Conservation (phyloP, 2,797 vertebrate species). For the Melanotaenia maccullochi region DNA sequence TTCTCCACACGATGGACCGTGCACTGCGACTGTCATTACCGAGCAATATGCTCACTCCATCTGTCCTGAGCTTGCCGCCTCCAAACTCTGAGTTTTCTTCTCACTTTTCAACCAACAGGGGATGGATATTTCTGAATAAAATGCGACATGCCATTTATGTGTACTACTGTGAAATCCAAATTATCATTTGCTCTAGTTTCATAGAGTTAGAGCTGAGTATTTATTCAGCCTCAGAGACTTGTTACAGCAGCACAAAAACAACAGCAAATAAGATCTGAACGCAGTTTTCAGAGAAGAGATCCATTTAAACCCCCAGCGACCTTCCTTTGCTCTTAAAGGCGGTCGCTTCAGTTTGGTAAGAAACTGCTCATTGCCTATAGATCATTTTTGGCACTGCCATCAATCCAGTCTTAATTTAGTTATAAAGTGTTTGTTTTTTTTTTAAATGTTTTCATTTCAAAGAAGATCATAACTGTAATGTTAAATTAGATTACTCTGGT, state of each 20-base stretch:
- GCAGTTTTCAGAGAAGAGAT: slow-evolving; percentile 26
- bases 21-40: slow-evolving; percentile 70
- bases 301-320: slow-evolving; percentile 25
- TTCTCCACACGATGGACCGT: slow-evolving; percentile 58
- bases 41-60: slow-evolving; percentile 78
- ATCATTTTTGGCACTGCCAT: slow-evolving; percentile 9
- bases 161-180: slow-evolving; percentile 31
- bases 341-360: not conserved
- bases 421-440: not conserved
- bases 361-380: not conserved
- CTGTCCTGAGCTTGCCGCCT: slow-evolving; percentile 66
- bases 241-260: slow-evolving; percentile 5
- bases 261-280: slow-evolving; percentile 18
- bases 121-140: slow-evolving; percentile 39
- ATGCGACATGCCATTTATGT: slow-evolving; percentile 27
- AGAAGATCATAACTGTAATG: too few species aligned
- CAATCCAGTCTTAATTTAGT: not conserved
- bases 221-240: slow-evolving; percentile 21
- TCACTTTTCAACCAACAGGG: slow-evolving; percentile 50
- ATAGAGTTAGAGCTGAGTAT: slow-evolving; percentile 9
- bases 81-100: slow-evolving; percentile 55
- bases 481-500: too few species aligned
- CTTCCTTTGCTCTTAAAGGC: slow-evolving; percentile 11
- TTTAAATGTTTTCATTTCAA: too few species aligned
- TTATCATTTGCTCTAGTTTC: slow-evolving; percentile 36